Evolutionary conservation across 2,888 invertebrate species (phyloP).

Genomic region (Axea sp.): DNA sequence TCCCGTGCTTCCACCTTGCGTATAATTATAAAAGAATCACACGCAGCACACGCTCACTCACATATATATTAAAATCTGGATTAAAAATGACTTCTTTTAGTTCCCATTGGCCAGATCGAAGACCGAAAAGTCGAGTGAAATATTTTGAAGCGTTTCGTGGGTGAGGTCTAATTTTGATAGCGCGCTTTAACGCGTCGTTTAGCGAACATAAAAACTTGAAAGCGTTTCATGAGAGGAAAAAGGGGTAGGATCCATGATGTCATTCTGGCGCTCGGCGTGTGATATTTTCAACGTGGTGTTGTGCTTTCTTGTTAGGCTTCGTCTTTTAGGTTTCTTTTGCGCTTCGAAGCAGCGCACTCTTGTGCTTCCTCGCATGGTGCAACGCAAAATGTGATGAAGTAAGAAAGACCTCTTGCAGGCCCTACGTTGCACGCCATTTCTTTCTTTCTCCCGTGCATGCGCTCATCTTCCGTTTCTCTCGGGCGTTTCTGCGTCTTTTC

Average conservation of each 20-base stretch:
- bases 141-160: constrained; percentile 28
- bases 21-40: too few species aligned
- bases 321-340: constrained; percentile 52
- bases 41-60: too few species aligned
- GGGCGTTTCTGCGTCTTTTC: neutral
- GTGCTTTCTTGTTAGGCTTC: constrained; percentile 64
- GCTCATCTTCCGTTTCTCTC: neutral
- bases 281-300: constrained; percentile 69
- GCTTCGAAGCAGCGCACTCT: constrained; percentile 35
- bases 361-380: constrained; percentile 37
- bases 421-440: constrained; percentile 24
- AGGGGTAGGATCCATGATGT: constrained; percentile 62
- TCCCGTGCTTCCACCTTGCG: too few species aligned
- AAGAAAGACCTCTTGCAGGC: constrained; percentile 54
- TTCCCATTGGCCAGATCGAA: too few species aligned
- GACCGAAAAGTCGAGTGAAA: too few species aligned
- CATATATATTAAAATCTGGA: too few species aligned
- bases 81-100: too few species aligned
- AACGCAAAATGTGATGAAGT: constrained; percentile 59
- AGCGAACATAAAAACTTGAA: constrained; percentile 59
- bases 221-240: constrained; percentile 48
- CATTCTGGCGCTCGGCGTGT: constrained; percentile 68
- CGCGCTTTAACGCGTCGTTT: constrained; percentile 58
- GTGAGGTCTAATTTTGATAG: constrained; percentile 51
- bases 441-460: constrained; percentile 13